These are phyloP conservation scores for Leptopilina drosophilae DNA, from an alignment of 2,888 invertebrate species.

Conservation along the genomic window DNA sequence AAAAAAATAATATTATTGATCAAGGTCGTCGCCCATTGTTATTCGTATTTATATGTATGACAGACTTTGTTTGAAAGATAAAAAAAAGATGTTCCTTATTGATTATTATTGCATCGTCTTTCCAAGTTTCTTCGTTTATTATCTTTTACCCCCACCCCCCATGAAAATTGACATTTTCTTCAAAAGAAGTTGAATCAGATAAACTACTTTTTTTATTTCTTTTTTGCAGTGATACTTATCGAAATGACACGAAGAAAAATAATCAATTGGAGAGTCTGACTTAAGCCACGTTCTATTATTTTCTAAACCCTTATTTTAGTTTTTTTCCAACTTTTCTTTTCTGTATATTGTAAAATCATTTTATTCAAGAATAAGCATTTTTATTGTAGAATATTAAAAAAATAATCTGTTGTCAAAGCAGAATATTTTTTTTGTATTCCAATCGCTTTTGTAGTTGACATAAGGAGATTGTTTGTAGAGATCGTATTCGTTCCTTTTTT, in stretches of 20 bases:
- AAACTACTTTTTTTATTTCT: constrained; percentile 15
- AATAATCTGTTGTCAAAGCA: neutral
- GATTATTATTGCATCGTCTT: constrained; percentile 12
- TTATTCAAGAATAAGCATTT: neutral
- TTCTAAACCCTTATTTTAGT: neutral
- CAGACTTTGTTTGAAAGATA: neutral
- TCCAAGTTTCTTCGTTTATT: neutral
- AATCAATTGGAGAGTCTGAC: constrained; percentile 2
- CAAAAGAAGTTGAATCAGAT: constrained; percentile 12
- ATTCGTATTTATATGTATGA: no score
- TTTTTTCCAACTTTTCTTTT: neutral
- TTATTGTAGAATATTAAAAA: neutral
- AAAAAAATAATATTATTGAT: no score
- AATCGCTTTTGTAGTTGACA: no score
- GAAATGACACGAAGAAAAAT: constrained; percentile 25
- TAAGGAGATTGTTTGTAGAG: no score
- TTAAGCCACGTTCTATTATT: constrained; percentile 19
- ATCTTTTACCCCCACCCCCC: neutral
- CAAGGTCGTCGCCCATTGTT: no score
- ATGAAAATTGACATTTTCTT: constrained; percentile 19
- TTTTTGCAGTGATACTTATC: constrained; percentile 13
- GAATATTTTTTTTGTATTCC: no score
- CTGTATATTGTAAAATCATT: neutral
- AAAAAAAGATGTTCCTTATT: neutral
- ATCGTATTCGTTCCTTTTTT: no score